Base-by-base conservation (phyloP, 2,888 invertebrate genomes). In the Heteropelma amictum region DNA sequence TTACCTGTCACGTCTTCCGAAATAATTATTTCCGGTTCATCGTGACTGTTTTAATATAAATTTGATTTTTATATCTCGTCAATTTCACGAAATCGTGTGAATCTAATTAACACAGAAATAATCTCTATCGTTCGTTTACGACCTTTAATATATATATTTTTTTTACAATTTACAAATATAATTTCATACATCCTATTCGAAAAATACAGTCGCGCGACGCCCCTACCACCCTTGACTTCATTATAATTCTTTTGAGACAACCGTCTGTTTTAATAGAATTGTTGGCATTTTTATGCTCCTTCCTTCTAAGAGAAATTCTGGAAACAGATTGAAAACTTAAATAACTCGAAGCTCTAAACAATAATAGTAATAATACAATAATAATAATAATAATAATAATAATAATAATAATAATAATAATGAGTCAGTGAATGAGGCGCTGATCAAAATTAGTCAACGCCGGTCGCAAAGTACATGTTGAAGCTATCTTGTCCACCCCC, bases 131-230 rank as follows among this genome's bases (percentile, higher is more conserved):
- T 33, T 54, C 70, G 23, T 64, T 69, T 40, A 58, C 60, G 77
- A 63, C 76, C 69, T 76, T 80, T 79, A 68, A 58, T 68, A 78
- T 82, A 84, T 85, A 83, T n/a, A n/a, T n/a, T n/a, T 85, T 84
- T 61, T 87, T 85, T 86, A 87, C 82, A 88, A 86, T 88, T 87
- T 88, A 88, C 86, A 88, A 86, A 84, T 87, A 87, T 87, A 83
- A 85, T 86, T 86, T 85, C 81, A 86, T 86, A 85, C 82, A 82
- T 82, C 79, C 68, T 82, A 79, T 77, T 85, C 82, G 75, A 87
- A 87, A 87, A 88, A 87, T 88, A 87, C 86, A 87, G 85, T 85
- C 82, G 80, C 80, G 81, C 77, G 79, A n/a, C n/a, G n/a, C 38
- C 3, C 38, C n/a, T n/a, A 8, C 35, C 3, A 10, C 78, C 79